phyloP scores from a whole-genome alignment of 2,113 vertebrate genomes.

The Protobothrops flavoviridis region DNA sequence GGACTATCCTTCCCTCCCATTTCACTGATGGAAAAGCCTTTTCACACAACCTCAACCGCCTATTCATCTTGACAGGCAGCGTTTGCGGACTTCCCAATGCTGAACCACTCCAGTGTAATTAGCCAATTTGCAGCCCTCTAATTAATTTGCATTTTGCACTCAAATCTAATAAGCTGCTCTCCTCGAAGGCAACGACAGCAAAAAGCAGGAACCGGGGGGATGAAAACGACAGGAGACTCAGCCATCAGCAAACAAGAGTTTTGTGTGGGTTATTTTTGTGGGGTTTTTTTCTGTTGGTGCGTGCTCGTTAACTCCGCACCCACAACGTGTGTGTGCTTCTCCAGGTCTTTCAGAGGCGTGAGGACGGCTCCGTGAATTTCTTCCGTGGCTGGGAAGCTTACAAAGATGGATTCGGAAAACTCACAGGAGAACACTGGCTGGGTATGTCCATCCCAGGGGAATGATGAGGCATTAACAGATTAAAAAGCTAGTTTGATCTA shows the following conservation, averaged over 20 bases:
- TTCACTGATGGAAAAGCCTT: too few relatives aligned
- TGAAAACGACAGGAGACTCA: background rate
- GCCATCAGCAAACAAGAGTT: background rate
- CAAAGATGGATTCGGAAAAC: conserved; percentile 91
- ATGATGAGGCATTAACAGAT: too few relatives aligned
- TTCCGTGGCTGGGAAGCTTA: conserved; percentile 95
- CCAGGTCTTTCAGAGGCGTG: conserved; percentile 92
- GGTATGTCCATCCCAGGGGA: conserved; percentile 71
- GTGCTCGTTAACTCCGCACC: rapidly evolving
- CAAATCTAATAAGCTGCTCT: rapidly evolving
- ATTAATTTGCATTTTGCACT: background rate
- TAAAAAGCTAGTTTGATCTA: too few relatives aligned
- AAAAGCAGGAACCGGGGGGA: background rate
- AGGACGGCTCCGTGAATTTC: conserved; percentile 92
- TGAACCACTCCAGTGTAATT: background rate
- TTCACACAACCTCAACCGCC: background rate
- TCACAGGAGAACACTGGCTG: conserved; percentile 95
- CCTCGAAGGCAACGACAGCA: too few relatives aligned
- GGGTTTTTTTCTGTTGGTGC: background rate
- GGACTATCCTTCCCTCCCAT: background rate
- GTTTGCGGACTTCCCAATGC: background rate
- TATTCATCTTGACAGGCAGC: background rate
- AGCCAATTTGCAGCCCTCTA: background rate
- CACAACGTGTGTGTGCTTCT: background rate
- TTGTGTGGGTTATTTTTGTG: background rate